phyloP scores from a whole-genome alignment of 2,113 vertebrate genomes.

The Percina caprodes region DNA sequence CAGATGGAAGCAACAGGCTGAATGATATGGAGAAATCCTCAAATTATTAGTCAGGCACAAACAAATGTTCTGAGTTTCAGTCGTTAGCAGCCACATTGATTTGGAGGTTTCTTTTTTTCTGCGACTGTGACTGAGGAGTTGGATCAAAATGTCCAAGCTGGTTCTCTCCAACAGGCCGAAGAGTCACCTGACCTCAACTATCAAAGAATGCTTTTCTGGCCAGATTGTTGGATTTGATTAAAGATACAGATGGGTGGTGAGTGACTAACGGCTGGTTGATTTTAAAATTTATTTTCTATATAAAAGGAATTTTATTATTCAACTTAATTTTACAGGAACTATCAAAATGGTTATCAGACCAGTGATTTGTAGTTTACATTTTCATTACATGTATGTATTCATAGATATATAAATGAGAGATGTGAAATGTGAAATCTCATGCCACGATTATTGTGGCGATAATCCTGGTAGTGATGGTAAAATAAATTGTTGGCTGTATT shows the following conservation, averaged over 20 bases:
- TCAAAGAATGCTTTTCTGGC: neutral
- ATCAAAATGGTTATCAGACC: neutral
- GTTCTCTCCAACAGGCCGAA: neutral
- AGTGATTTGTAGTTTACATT: neutral
- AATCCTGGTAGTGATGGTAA: neutral
- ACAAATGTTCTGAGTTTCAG: constrained; percentile 15
- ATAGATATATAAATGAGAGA: neutral
- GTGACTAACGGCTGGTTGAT: neutral
- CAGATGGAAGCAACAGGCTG: constrained; percentile 62
- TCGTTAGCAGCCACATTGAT: neutral
- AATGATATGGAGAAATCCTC: constrained; percentile 31
- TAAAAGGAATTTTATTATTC: neutral
- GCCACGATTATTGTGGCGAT: neutral
- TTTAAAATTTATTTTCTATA: neutral
- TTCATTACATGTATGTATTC: neutral
- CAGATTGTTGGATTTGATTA: constrained; percentile 40
- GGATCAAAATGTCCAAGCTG: constrained; percentile 39
- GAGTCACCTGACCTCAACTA: constrained; percentile 33
- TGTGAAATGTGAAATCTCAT: neutral
- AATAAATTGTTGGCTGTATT: neutral
- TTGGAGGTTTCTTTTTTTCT: neutral
- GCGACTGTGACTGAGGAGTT: neutral
- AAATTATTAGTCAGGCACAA: neutral
- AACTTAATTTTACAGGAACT: neutral
- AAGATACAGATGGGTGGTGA: neutral